phyloP scores from a whole-genome alignment of 2,797 vertebrate genomes.

The Tragelaphus oryx region DNA sequence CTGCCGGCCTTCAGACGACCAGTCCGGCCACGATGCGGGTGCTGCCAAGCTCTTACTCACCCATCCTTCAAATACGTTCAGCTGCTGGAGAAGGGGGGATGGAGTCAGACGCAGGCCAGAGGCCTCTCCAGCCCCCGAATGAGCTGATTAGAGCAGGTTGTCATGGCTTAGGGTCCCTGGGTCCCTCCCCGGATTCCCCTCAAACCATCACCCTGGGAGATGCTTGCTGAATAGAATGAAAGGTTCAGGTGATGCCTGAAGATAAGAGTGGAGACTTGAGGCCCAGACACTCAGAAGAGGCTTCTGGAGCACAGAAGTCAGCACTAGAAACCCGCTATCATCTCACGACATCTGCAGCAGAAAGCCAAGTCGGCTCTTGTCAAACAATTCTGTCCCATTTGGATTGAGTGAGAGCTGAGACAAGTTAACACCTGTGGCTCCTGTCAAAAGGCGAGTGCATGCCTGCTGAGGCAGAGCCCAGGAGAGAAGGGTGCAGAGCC shows the following conservation, averaged over 20 bases:
- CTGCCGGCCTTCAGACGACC: not conserved
- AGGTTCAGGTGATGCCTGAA: not conserved
- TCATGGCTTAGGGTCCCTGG: accelerated
- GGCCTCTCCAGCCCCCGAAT: accelerated
- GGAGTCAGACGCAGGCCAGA: not conserved
- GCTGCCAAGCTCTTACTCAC: not conserved
- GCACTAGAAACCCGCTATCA: not conserved
- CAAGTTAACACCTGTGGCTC: accelerated
- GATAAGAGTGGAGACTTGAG: not conserved
- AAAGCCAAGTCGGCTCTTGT: not conserved
- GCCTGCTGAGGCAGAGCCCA: accelerated
- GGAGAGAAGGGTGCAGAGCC: not conserved
- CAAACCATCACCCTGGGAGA: not conserved
- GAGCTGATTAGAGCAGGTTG: not conserved
- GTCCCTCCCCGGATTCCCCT: not conserved
- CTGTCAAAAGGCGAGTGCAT: not conserved
- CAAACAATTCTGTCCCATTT: not conserved
- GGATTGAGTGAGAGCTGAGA: not conserved
- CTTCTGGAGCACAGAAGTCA: not conserved
- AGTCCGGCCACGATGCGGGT: accelerated
- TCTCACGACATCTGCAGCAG: not conserved
- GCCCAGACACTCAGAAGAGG: not conserved
- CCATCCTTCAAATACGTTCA: accelerated
- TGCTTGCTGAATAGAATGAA: not conserved
- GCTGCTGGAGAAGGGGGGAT: not conserved